Conservation (phyloP, 2,888 invertebrate species). For the Sesia bembeciformis region DNA sequence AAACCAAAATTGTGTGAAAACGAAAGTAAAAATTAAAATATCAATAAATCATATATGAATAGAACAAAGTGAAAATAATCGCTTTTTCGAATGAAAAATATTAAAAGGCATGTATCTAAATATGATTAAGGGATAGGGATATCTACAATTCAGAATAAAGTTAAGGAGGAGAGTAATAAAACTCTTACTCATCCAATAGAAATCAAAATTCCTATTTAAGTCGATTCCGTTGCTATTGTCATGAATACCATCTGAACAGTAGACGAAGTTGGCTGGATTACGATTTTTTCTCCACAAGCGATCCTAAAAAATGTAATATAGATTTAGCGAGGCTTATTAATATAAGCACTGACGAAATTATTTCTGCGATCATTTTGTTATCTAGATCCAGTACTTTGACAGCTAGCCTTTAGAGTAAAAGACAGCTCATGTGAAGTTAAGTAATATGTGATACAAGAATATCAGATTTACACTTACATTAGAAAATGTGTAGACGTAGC, state of each 20-base stretch:
- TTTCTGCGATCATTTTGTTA: too few relatives aligned
- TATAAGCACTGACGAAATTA: neutral
- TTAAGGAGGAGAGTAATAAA: neutral
- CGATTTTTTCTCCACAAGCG: constrained; percentile 79
- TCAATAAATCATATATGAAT: too few relatives aligned
- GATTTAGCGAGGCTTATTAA: neutral
- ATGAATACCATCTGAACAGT: constrained; percentile 11
- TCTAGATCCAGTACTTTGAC: too few relatives aligned
- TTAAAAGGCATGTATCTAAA: neutral
- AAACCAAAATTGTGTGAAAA: too few relatives aligned
- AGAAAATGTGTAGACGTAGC: constrained; percentile 78
- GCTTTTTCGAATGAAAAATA: too few relatives aligned
- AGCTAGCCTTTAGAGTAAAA: too few relatives aligned
- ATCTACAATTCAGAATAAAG: too few relatives aligned
- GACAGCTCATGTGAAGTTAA: too few relatives aligned
- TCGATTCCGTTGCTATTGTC: constrained; percentile 31
- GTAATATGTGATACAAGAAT: neutral
- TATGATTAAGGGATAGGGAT: neutral
- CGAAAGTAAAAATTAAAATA: too few relatives aligned
- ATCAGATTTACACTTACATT: constrained; percentile 52
- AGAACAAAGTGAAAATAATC: too few relatives aligned
- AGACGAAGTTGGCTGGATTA: constrained; percentile 27
- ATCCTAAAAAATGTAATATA: constrained; percentile 72
- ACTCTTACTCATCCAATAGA: constrained; percentile 44
- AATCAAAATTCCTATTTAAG: constrained; percentile 44